Evolutionary conservation across 2,113 vertebrate genomes (phyloP).

Genomic region (Amblyopsis rosae): DNA sequence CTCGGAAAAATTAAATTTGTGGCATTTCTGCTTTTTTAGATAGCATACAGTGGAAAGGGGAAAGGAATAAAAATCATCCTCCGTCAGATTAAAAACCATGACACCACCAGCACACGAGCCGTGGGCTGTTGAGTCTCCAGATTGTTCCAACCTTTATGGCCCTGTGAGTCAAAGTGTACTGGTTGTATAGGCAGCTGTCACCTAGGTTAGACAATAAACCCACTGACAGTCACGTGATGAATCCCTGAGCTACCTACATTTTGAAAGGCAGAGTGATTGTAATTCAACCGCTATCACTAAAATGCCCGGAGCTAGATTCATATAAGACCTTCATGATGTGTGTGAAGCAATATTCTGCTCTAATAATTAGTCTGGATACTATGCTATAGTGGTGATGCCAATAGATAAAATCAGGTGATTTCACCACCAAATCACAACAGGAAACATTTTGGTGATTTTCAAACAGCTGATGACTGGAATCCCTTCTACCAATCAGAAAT

Average conservation of each 20-base stretch:
- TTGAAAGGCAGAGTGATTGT: too few species aligned
- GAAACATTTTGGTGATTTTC: too few species aligned
- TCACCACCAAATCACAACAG: too few species aligned
- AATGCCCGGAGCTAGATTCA: too few species aligned
- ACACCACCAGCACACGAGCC: background rate
- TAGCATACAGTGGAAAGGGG: conserved; percentile 54
- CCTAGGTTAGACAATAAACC: background rate
- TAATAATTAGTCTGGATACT: too few species aligned
- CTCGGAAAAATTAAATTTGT: conserved; percentile 62
- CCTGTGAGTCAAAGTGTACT: background rate
- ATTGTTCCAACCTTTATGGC: conserved; percentile 22
- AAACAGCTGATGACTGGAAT: too few species aligned
- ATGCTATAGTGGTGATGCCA: too few species aligned
- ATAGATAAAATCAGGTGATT: too few species aligned
- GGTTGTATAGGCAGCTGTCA: background rate
- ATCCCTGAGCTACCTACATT: background rate
- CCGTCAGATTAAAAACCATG: conserved; percentile 42
- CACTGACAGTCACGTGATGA: background rate
- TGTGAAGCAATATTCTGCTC: too few species aligned
- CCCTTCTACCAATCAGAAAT: too few species aligned
- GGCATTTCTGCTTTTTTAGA: conserved; percentile 48
- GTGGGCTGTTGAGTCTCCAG: conserved; percentile 5
- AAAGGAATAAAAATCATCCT: conserved; percentile 32
- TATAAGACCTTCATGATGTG: too few species aligned
- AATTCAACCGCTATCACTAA: too few species aligned